phyloP scores from a whole-genome alignment of 1,140 invertebrate species.

The Sitophilus oryzae region DNA sequence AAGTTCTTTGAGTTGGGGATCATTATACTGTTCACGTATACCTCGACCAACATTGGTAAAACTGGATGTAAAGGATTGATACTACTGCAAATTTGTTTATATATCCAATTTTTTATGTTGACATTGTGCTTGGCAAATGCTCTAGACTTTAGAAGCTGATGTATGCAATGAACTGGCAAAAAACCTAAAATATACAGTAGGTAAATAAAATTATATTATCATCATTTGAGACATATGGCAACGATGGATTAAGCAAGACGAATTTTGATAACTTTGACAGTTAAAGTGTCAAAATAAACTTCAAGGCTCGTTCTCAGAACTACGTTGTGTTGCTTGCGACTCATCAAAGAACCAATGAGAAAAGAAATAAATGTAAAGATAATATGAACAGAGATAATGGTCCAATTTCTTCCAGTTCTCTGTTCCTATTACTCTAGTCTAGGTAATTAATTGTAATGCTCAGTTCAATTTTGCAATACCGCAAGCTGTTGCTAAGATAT shows the following conservation, averaged over 20 bases:
- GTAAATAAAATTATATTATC: neutral
- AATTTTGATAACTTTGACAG: too few relatives aligned
- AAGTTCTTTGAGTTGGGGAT: conserved; percentile 66
- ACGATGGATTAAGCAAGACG: too few relatives aligned
- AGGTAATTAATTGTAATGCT: neutral
- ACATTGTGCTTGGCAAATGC: conserved; percentile 96
- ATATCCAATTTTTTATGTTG: conserved; percentile 92
- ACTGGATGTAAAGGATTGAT: conserved; percentile 86
- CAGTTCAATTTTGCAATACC: neutral
- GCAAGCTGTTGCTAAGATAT: too few relatives aligned
- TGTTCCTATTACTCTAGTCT: neutral
- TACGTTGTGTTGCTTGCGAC: too few relatives aligned
- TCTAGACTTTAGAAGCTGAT: conserved; percentile 89
- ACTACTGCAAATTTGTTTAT: conserved; percentile 83
- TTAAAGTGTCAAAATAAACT: too few relatives aligned
- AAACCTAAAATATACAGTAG: conserved; percentile 53
- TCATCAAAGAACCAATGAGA: too few relatives aligned
- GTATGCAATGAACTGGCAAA: conserved; percentile 94
- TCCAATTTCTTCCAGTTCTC: too few relatives aligned
- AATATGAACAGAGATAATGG: too few relatives aligned
- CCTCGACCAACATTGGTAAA: conserved; percentile 87
- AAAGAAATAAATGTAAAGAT: neutral
- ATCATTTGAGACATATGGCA: too few relatives aligned
- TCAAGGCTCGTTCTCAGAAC: too few relatives aligned
- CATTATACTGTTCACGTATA: conserved; percentile 91